Evolutionary conservation across 1,140 invertebrate genomes (phyloP).

Genomic region (Galleria mellonella): DNA sequence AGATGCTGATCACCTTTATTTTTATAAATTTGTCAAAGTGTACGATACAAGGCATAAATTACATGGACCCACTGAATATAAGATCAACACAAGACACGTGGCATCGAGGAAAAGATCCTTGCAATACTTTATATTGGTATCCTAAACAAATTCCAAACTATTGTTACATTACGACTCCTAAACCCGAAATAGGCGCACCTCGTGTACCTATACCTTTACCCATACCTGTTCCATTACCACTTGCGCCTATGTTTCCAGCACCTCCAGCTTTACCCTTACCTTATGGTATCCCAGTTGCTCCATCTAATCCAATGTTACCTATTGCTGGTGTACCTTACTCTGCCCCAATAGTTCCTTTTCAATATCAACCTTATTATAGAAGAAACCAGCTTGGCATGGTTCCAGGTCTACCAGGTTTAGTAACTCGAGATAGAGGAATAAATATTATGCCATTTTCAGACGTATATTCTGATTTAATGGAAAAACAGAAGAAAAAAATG

Average conservation of each 20-base stretch:
- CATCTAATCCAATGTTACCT: slow-evolving; percentile 19
- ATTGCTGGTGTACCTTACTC: slow-evolving; percentile 9
- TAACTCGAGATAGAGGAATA: slow-evolving; percentile 44
- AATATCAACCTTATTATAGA: slow-evolving; percentile 1
- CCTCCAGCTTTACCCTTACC: slow-evolving; percentile 13
- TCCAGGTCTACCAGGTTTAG: slow-evolving; percentile 47
- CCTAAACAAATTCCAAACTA: slow-evolving; percentile 43
- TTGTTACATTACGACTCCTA: slow-evolving; percentile 19
- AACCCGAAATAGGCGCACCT: background rate
- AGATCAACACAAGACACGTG: slow-evolving; percentile 1
- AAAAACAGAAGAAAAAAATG: slow-evolving; percentile 49
- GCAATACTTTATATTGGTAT: slow-evolving; percentile 55
- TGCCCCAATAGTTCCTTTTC: background rate
- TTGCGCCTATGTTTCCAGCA: background rate
- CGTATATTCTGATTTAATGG: slow-evolving; percentile 46
- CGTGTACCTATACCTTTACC: background rate
- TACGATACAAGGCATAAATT: slow-evolving; percentile 33
- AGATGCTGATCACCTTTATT: slow-evolving; percentile 3
- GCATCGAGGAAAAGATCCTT: slow-evolving; percentile 25
- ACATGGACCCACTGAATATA: slow-evolving; percentile 22
- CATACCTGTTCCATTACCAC: slow-evolving; percentile 6
- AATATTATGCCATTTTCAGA: slow-evolving; percentile 63
- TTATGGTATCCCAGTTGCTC: slow-evolving; percentile 20
- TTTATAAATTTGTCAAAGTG: slow-evolving; percentile 8
- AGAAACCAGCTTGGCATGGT: slow-evolving; percentile 28